Evolutionary conservation across 2,113 vertebrate species (phyloP).

Genomic region (Hepsetus odoe): DNA sequence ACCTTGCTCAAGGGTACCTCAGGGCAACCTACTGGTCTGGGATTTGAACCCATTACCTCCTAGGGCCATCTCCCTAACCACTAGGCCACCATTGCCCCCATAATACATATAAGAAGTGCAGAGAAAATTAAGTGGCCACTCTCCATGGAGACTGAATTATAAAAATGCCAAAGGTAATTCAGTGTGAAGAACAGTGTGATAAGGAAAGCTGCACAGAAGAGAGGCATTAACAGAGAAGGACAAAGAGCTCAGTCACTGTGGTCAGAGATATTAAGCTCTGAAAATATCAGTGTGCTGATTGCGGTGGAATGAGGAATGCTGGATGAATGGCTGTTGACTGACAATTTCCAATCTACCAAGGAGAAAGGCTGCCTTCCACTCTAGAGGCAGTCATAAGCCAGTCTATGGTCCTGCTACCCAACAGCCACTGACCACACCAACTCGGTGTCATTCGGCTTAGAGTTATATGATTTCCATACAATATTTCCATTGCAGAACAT

Average conservation of each 20-base stretch:
- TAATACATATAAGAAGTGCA: not conserved
- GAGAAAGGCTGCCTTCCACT: not conserved
- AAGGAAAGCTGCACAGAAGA: not conserved
- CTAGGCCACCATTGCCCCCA: no score
- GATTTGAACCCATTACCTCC: no score
- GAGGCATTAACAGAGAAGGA: constrained; percentile 35
- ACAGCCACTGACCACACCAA: constrained; percentile 25
- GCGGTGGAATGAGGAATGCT: constrained; percentile 21
- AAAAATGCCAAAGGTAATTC: constrained; percentile 17
- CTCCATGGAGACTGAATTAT: not conserved
- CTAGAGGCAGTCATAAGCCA: constrained; percentile 47
- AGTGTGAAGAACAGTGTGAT: constrained; percentile 41
- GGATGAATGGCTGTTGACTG: constrained; percentile 23
- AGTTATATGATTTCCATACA: no score
- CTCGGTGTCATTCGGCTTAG: no score
- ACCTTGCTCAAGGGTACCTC: no score
- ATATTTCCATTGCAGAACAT: no score
- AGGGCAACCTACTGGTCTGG: no score
- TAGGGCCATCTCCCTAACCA: no score
- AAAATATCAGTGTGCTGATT: constrained; percentile 56
- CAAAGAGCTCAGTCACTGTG: constrained; percentile 58
- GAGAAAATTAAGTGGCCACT: not conserved
- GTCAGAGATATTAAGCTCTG: constrained; percentile 59
- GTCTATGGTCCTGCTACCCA: constrained; percentile 61
- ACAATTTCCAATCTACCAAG: not conserved